Evolutionary conservation across 2,888 invertebrate genomes (phyloP).

Genomic region (Nycteola revayana): DNA sequence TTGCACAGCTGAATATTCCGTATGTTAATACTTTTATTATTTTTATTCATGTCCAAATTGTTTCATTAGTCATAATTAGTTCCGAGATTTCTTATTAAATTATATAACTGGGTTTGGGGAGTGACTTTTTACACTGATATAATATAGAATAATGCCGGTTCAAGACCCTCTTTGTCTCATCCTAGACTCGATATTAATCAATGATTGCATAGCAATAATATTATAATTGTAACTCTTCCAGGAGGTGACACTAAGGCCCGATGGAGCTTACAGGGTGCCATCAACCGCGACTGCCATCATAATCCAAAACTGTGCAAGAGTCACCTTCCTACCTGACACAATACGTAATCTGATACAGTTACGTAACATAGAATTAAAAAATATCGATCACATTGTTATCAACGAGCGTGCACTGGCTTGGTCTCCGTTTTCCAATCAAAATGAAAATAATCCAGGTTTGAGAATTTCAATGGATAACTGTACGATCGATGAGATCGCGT

Average conservation of each 20-base stretch:
- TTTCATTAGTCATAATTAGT: no score
- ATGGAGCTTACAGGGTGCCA: slow-evolving; percentile 78
- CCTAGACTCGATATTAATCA: no score
- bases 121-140: no score
- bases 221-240: slow-evolving; percentile 45
- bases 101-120: no score
- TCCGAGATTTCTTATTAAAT: no score
- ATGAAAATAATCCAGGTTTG: slow-evolving; percentile 84
- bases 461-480: slow-evolving; percentile 73
- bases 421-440: slow-evolving; percentile 81
- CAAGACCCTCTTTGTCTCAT: no score
- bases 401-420: slow-evolving; percentile 84
- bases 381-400: slow-evolving; percentile 84
- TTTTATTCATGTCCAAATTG: no score
- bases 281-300: slow-evolving; percentile 81
- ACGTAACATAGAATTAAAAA: slow-evolving; percentile 83
- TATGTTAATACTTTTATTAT: no score
- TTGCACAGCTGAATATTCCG: slow-evolving; percentile 74
- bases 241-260: slow-evolving; percentile 83
- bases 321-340: slow-evolving; percentile 82
- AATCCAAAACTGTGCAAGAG: slow-evolving; percentile 84
- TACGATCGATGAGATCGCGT: slow-evolving; percentile 78
- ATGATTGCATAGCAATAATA: no score
- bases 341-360: slow-evolving; percentile 83
- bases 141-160: no score